Base-by-base conservation (phyloP, 2,888 invertebrate species). In the Eremobia ochroleuca region DNA sequence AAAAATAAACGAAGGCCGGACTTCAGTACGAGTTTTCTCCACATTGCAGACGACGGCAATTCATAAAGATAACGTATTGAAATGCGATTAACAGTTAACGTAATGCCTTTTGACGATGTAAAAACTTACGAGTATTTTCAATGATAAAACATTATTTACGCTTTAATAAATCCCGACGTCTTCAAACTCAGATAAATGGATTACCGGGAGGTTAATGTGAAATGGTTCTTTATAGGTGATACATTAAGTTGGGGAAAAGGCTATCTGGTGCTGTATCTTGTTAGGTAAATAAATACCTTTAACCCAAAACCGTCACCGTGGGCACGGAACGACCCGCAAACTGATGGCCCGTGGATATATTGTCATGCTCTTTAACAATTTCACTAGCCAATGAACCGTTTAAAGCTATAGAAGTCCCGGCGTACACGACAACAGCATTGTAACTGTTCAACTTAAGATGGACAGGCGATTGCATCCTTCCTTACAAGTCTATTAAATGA, bases 201-300 rank as follows among this genome's bases (percentile, higher is more conserved):
- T 88, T 90, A 89, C 85, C 62, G 40, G 49, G 43, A 86, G 89
- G 89, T 91, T 90, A 90, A 90, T 78, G 84, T 87, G 85, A 89
- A 88, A 88, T 89, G 90, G 90, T 90, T 88, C 90, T 91, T 85
- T 90, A 91, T 90, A 91, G 90, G 90, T 90, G 90, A 91, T 90
- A 89, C 81, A 78, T 88, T 89, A 85, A 85, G 81, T 91, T 93
- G 90, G 90, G 90, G 92, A 92, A 92, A 92, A 93, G 90, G 91
- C 90, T 92, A 92, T 92, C 92, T 89, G 88, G 87, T 87, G 89
- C 89, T 91, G 90, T 91, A 92, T 92, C 92, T 79, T 91, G 93
- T 93, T 94, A 93, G 92, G 92, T 92, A 94, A 94, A 95, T 95
- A 94, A 94, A 95, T 94, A 94, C 93, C 90, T 93, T 92, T 92